Percentiles rank a stretch among this genome's conserved stretches.
Evolutionary conservation across 2,888 invertebrate genomes (phyloP).

Genomic region (Drosophila borealis): DNA sequence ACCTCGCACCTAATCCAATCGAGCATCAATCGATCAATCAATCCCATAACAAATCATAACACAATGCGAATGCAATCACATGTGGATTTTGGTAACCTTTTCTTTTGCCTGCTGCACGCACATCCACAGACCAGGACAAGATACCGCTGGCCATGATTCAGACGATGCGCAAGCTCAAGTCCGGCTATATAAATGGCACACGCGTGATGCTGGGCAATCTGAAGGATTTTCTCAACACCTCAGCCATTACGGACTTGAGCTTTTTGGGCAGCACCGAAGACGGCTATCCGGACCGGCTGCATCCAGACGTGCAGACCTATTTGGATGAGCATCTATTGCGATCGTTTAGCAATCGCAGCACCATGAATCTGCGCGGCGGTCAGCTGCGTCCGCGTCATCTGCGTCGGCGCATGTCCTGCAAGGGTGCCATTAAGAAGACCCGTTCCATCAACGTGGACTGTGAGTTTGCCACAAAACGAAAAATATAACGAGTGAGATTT

Average conservation of each 20-base stretch:
- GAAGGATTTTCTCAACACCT: slow-evolving; percentile 97
- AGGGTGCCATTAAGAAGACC: slow-evolving; percentile 97
- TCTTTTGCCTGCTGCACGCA: slow-evolving; percentile 7
- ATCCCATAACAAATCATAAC: slow-evolving; percentile 1
- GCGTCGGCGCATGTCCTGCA: slow-evolving; percentile 93
- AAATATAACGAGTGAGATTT: too few species aligned
- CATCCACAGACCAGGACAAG: slow-evolving; percentile 92
- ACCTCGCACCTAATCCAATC: slow-evolving; percentile 27
- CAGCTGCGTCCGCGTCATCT: slow-evolving; percentile 87
- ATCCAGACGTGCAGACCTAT: slow-evolving; percentile 94
- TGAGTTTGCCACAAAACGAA: slow-evolving; percentile 85
- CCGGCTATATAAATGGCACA: slow-evolving; percentile 99
- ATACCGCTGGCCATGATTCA: slow-evolving; percentile 97
- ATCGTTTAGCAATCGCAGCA: slow-evolving; percentile 90
- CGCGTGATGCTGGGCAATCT: slow-evolving; percentile 97
- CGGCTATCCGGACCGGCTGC: slow-evolving; percentile 93
- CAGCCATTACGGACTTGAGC: slow-evolving; percentile 98
- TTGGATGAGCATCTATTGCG: slow-evolving; percentile 94
- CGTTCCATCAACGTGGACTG: slow-evolving; percentile 96
- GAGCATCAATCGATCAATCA: slow-evolving; percentile 18
- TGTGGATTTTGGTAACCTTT: slow-evolving; percentile 1
- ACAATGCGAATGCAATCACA: not conserved
- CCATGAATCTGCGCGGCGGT: slow-evolving; percentile 87
- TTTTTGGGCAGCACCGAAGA: slow-evolving; percentile 97
- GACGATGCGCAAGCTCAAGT: slow-evolving; percentile 98